A percentile compares a stretch with the other conserved stretches of the same genome.
Conservation (phyloP, 2,113 vertebrate genomes). For the Dromas ardeola region DNA sequence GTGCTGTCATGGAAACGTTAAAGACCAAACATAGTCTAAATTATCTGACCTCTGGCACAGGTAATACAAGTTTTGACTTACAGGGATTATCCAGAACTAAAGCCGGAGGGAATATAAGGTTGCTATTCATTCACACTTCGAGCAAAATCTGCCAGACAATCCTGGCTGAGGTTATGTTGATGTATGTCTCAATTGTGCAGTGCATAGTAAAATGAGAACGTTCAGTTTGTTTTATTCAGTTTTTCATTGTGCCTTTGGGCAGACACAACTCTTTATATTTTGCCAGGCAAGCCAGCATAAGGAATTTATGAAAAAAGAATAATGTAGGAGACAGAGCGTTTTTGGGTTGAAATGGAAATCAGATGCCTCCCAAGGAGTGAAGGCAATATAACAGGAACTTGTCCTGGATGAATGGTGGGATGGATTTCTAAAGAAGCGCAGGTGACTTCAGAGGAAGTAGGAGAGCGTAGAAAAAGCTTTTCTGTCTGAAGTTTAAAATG, state of each 20-base stretch:
- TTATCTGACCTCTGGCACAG: slow-evolving; percentile 50
- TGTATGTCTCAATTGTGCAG: slow-evolving; percentile 5
- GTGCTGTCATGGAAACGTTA: slow-evolving; percentile 44
- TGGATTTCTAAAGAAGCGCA: not conserved
- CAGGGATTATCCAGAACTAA: slow-evolving; percentile 7
- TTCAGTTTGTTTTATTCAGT: not conserved
- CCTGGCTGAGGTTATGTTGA: slow-evolving; percentile 2
- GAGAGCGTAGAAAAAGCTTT: not conserved
- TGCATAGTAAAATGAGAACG: not conserved
- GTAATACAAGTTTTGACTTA: slow-evolving; percentile 37
- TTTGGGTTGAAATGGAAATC: slow-evolving; percentile 49
- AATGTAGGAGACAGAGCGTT: slow-evolving; percentile 22
- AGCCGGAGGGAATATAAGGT: slow-evolving; percentile 43
- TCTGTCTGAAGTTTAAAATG: not conserved
- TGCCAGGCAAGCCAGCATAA: slow-evolving; percentile 24
- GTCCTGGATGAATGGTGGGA: not conserved
- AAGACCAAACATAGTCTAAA: slow-evolving; percentile 30
- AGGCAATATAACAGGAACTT: not conserved
- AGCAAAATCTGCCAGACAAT: slow-evolving; percentile 18
- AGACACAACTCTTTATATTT: not conserved
- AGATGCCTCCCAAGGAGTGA: slow-evolving; percentile 40
- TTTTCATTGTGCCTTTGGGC: slow-evolving; percentile 51
- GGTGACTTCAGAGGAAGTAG: not conserved
- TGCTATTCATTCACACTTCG: slow-evolving; percentile 60
- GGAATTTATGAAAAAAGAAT: slow-evolving; percentile 40